Percentiles rank a stretch among this genome's conserved stretches.
These are phyloP conservation scores for Acholoe squamosa DNA, from an alignment of 2,888 invertebrate genomes.

Conservation along the genomic window DNA sequence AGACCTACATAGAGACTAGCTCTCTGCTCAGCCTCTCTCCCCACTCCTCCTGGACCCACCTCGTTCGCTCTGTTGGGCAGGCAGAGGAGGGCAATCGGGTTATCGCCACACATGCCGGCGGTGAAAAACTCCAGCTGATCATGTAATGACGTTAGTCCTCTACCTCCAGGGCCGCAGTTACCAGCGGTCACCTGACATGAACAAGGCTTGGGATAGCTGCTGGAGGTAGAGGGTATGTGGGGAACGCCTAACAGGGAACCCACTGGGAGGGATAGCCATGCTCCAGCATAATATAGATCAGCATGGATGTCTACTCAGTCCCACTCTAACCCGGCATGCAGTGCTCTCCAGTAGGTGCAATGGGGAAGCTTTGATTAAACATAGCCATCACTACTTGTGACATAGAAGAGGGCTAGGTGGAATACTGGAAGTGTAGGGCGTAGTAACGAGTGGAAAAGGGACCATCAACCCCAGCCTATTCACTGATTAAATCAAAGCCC, in stretches of 20 bases:
- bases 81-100: neutral
- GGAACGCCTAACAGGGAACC: neutral
- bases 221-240: too few species aligned
- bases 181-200: constrained; percentile 10
- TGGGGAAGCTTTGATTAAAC: neutral
- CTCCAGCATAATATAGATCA: constrained; percentile 1
- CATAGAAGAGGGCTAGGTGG: neutral
- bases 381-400: neutral
- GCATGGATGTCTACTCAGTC: neutral
- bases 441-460: neutral
- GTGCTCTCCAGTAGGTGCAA: neutral
- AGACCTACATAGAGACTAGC: neutral
- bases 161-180: neutral
- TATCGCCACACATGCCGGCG: neutral
- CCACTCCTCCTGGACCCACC: neutral
- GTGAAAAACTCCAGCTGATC: constrained; percentile 21
- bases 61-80: neutral
- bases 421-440: too few species aligned
- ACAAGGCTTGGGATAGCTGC: too few species aligned
- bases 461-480: neutral
- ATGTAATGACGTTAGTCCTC: constrained; percentile 36
- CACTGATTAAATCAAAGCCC: constrained; percentile 7
- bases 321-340: neutral
- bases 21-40: neutral
- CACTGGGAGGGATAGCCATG: neutral